Conservation (phyloP, 2,113 vertebrate genomes). For the Hippopotamus amphibius region DNA sequence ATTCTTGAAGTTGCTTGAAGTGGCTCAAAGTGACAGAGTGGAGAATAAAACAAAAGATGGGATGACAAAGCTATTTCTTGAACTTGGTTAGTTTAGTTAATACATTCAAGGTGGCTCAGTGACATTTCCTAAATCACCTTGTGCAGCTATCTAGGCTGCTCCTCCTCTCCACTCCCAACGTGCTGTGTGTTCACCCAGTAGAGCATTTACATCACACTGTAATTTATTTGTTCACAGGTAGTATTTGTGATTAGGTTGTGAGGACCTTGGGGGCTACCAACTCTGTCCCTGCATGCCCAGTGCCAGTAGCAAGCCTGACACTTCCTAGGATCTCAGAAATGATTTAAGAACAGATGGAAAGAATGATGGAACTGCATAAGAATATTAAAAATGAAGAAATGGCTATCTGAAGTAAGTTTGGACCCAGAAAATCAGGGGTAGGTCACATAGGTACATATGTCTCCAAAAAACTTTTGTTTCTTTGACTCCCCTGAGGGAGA, state of each 20-base stretch:
- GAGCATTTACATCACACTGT: too few relatives aligned
- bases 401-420: not conserved
- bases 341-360: not conserved
- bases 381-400: slow-evolving; percentile 19
- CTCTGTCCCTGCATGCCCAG: not conserved
- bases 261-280: not conserved
- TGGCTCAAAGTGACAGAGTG: not conserved
- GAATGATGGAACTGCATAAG: not conserved
- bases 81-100: not conserved
- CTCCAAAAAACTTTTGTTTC: not conserved
- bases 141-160: not conserved
- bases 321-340: not conserved
- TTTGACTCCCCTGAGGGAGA: not conserved
- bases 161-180: not conserved
- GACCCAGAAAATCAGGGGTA: not conserved
- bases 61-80: not conserved
- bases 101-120: not conserved
- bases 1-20: not conserved
- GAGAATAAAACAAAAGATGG: not conserved
- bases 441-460: not conserved
- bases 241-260: not conserved
- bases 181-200: not conserved
- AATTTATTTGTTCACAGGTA: not conserved
- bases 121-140: not conserved
- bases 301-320: not conserved